A percentile compares a stretch with the other conserved stretches of the same genome.
phyloP scores from a whole-genome alignment of 2,113 vertebrate genomes.

The Trinectes maculatus region DNA sequence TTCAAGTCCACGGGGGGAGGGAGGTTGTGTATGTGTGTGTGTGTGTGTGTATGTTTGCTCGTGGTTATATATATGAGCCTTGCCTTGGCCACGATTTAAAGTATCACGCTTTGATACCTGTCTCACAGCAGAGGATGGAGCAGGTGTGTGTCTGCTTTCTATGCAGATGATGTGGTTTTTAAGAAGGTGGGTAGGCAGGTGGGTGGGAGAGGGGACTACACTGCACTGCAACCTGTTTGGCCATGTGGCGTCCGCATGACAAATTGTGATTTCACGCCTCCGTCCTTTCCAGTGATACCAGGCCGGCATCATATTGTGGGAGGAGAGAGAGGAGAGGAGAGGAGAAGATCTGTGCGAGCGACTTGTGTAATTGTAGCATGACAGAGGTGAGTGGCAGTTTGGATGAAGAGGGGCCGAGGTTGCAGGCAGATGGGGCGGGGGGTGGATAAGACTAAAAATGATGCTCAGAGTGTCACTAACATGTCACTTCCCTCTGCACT shows the following conservation, averaged over 20 bases:
- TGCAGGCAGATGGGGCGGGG: neutral
- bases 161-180: slow-evolving; percentile 21
- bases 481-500: neutral
- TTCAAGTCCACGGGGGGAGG: slow-evolving; percentile 30
- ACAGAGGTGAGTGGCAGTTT: slow-evolving; percentile 57
- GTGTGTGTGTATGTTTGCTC: slow-evolving; percentile 13
- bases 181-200: neutral
- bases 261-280: slow-evolving; percentile 67
- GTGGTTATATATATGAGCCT: slow-evolving; percentile 25
- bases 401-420: slow-evolving; percentile 13
- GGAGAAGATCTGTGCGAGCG: neutral
- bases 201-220: neutral
- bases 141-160: slow-evolving; percentile 17
- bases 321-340: neutral
- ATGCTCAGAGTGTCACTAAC: slow-evolving; percentile 3
- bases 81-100: slow-evolving; percentile 21
- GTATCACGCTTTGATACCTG: slow-evolving; percentile 34
- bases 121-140: neutral
- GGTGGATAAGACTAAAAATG: slow-evolving; percentile 2
- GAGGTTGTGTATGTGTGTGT: slow-evolving; percentile 16
- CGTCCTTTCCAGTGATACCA: slow-evolving; percentile 59
- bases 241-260: slow-evolving; percentile 44
- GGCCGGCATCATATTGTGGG: slow-evolving; percentile 37
- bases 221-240: slow-evolving; percentile 30
- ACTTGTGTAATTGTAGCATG: slow-evolving; percentile 48